These are phyloP conservation scores for Nothura maculosa DNA, from an alignment of 2,797 vertebrate genomes.

Conservation along the genomic window DNA sequence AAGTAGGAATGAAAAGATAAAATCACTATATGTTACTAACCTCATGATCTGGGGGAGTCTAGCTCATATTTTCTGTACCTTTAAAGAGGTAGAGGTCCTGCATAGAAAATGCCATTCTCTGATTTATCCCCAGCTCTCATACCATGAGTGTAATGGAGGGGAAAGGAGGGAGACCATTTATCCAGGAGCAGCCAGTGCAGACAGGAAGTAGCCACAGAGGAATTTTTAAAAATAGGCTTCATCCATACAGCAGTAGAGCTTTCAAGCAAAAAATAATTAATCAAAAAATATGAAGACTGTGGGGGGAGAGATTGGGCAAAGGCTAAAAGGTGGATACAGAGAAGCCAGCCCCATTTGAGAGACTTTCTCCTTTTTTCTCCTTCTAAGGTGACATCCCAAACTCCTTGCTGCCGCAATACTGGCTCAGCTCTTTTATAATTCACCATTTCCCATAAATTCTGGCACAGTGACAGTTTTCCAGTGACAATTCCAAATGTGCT, in stretches of 20 bases:
- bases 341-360: background rate
- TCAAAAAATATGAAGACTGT: background rate
- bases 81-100: background rate
- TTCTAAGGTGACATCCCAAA: background rate
- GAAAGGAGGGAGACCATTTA: background rate
- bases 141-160: slow-evolving; percentile 1
- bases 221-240: slow-evolving; percentile 67
- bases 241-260: background rate
- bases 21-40: background rate
- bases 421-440: background rate
- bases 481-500: background rate
- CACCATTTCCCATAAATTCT: slow-evolving; percentile 45
- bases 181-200: slow-evolving; percentile 40
- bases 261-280: slow-evolving; percentile 25
- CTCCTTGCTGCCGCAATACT: background rate
- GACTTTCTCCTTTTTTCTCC: background rate
- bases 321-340: background rate
- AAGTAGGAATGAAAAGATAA: background rate
- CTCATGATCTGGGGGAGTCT: background rate
- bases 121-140: background rate
- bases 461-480: background rate
- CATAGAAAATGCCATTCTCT: background rate
- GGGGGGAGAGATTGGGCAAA: background rate
- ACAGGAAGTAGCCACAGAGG: slow-evolving; percentile 58
- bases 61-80: background rate